Evolutionary conservation across 1,140 invertebrate species (phyloP), one percentile per base, ranked within the genome.

Genomic region (Drosophila trapezifrons): DNA sequence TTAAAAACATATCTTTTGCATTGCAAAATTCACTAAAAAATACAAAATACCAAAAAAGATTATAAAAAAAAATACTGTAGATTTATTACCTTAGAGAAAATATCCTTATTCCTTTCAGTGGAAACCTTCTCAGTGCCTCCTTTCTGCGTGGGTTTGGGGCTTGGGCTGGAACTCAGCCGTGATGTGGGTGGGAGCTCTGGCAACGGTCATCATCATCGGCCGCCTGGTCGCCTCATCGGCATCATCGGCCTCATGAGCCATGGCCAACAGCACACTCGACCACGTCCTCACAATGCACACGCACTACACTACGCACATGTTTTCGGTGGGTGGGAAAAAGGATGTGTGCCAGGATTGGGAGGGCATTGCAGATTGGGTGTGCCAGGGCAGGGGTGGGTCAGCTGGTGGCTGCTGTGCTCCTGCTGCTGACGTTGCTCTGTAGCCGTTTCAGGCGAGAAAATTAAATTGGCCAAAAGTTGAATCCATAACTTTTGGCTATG

Each of bases 401-500:
- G 25, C 7, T 35, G 47, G 18, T 52, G 25, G 54, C 12, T 37
- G 63, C 18, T 35, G 42, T 65, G 71, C 60, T 59, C 58, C 74
- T 64, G 82, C 47, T 75, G 81, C 72, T 76, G 59, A 57, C 73
- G 72, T 64, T 62, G 74, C 67, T 72, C 59, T 85, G 77, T 84
- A 89, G 84, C 84, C 79, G 87, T 90, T 90, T 80, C 82, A 87
- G 87, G 87, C 87, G 87, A 90, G 87, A 90, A 90, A 90, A 90
- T 90, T 90, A 90, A 90, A 90, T 90, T 90, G 87, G 87, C 87
- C 87, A 90, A 90, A 90, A 90, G 87, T 90, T 90, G 87, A 90
- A 90, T 90, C 86, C 87, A 90, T 90, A 90, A 90, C 86, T 90
- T 90, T 90, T 90, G 86, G 86, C 86, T 90, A 90, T 90, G 74